Conservation (phyloP, 2,113 vertebrate species). For the Rafetus swinhoei region DNA sequence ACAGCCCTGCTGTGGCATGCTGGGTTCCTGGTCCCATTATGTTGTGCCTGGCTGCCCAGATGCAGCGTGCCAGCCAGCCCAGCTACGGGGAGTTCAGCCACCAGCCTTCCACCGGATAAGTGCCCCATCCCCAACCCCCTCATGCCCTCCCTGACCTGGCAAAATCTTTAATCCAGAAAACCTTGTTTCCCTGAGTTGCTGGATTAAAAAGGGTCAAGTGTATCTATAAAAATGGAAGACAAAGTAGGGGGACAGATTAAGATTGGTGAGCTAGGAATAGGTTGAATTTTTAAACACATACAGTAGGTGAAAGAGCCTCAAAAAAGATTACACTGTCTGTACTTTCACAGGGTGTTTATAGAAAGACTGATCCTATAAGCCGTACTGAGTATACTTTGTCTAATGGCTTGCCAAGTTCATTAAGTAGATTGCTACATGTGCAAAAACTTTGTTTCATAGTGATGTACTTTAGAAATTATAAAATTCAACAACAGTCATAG, state of each 20-base stretch:
- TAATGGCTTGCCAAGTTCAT: conserved; percentile 56
- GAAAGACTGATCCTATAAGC: neutral
- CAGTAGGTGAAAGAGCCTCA: neutral
- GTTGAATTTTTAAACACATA: neutral
- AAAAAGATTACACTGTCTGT: neutral
- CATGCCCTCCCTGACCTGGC: too few species aligned
- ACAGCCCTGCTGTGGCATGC: too few species aligned
- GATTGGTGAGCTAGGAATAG: neutral
- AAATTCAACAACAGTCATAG: neutral
- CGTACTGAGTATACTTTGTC: conserved; percentile 23
- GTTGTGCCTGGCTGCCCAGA: too few species aligned
- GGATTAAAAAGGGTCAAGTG: too few species aligned
- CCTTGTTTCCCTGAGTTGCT: too few species aligned
- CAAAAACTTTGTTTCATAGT: conserved; percentile 8
- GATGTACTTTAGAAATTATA: neutral
- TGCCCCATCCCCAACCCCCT: too few species aligned
- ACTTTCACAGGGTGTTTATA: neutral
- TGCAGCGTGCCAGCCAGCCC: too few species aligned
- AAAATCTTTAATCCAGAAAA: too few species aligned
- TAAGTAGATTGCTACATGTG: conserved; percentile 48
- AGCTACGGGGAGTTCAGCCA: too few species aligned
- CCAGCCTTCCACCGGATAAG: too few species aligned
- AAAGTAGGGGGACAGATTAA: neutral
- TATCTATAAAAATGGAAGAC: neutral
- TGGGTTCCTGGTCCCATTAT: too few species aligned